Conservation (phyloP, 2,113 vertebrate genomes). For the Haemorhous mexicanus region DNA sequence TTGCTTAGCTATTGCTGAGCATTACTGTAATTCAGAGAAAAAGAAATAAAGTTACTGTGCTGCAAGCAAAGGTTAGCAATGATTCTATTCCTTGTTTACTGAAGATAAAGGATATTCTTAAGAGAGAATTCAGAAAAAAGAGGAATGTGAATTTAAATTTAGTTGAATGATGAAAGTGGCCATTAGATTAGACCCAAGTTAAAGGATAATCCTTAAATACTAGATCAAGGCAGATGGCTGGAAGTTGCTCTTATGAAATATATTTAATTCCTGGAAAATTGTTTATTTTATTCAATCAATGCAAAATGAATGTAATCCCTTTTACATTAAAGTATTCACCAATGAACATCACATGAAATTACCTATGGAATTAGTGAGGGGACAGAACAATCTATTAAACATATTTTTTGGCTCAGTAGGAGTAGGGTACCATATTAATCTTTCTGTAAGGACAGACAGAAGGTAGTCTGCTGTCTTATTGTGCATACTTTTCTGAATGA, state of each 20-base stretch:
- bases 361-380: not conserved
- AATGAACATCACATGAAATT: not conserved
- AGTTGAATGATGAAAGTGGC: not conserved
- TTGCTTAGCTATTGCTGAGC: constrained; percentile 3
- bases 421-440: not conserved
- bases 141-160: not conserved
- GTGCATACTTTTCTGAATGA: not conserved
- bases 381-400: not conserved
- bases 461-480: not conserved
- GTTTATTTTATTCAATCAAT: not conserved
- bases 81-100: not conserved
- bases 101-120: not conserved
- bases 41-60: not conserved
- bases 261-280: not conserved
- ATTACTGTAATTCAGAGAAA: not conserved
- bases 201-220: not conserved
- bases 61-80: not conserved
- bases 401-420: not conserved
- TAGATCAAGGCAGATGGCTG: not conserved
- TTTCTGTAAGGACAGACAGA: not conserved
- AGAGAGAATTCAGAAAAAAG: not conserved
- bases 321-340: not conserved
- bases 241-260: not conserved
- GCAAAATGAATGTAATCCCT: not conserved
- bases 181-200: not conserved